Evolutionary conservation across 2,113 vertebrate genomes (phyloP).

Genomic region (Xenopus laevis): DNA sequence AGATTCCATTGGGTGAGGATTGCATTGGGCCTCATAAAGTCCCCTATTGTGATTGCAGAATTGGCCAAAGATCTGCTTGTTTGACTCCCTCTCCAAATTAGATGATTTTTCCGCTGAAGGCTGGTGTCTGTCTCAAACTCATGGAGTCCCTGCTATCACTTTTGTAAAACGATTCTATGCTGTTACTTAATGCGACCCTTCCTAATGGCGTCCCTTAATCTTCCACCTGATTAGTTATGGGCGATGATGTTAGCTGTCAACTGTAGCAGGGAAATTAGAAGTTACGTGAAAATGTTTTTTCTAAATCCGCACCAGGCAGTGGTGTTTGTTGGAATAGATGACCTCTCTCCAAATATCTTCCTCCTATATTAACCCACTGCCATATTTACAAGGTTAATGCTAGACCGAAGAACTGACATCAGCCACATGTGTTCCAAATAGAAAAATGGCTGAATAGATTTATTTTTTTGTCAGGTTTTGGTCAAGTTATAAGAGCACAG

Average conservation of each 20-base stretch:
- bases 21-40: no score
- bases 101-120: no score
- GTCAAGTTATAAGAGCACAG: conserved; percentile 39
- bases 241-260: neutral
- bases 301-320: neutral
- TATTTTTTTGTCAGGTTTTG: conserved; percentile 16
- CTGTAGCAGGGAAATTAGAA: neutral
- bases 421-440: conserved; percentile 11
- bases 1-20: no score
- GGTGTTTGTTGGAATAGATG: neutral
- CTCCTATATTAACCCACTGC: neutral
- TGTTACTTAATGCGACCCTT: no score
- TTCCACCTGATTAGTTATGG: neutral
- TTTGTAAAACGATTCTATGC: no score
- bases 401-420: conserved; percentile 2
- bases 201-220: no score
- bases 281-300: neutral
- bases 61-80: no score
- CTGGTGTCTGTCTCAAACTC: no score
- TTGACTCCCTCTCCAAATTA: no score
- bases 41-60: no score
- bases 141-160: no score
- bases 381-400: neutral
- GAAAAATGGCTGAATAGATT: conserved; percentile 7
- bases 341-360: neutral